Evolutionary conservation across 2,113 vertebrate species (phyloP).

Genomic region (Macroglossus sobrinus): DNA sequence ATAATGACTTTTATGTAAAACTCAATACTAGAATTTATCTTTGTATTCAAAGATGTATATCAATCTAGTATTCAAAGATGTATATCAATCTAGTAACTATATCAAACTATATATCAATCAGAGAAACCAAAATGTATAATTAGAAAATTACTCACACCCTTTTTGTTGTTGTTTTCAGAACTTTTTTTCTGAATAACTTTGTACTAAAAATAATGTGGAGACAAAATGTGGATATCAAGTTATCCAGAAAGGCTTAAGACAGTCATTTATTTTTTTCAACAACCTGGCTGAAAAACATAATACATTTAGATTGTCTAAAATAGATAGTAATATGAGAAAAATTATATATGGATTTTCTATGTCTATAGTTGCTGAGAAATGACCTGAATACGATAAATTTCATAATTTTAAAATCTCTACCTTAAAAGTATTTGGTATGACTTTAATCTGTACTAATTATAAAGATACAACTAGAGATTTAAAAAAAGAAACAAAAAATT

Average conservation of each 20-base stretch:
- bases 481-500: not conserved
- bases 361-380: not conserved
- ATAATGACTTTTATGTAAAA: not conserved
- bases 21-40: not conserved
- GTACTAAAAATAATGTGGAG: not conserved
- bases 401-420: not conserved
- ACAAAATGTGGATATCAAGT: not conserved
- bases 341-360: not conserved
- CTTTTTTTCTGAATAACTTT: not conserved
- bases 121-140: not conserved
- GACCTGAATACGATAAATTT: not conserved
- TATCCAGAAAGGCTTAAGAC: not conserved
- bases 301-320: not conserved
- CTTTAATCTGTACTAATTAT: not conserved
- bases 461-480: not conserved
- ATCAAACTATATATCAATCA: too few relatives aligned
- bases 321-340: not conserved
- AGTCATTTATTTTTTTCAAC: not conserved
- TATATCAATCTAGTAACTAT: not conserved
- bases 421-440: not conserved
- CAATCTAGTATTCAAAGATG: not conserved
- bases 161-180: not conserved
- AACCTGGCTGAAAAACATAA: not conserved
- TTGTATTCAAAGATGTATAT: not conserved
- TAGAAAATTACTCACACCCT: not conserved